Conservation (phyloP, 2,888 invertebrate species). For the Entomobrya multifasciata region DNA sequence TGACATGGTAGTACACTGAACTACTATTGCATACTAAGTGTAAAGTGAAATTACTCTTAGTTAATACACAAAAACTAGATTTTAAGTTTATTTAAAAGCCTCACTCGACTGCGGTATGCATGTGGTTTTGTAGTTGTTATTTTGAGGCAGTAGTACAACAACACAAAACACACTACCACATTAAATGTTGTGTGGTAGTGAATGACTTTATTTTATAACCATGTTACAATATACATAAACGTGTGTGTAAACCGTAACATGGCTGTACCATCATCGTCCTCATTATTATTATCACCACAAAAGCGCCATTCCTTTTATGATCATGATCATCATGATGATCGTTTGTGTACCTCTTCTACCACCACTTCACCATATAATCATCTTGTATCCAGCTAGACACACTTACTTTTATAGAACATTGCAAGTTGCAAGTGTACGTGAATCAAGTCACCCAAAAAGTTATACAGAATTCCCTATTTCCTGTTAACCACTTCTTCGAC, state of each 20-base stretch:
- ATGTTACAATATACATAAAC: neutral
- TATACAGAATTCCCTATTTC: slow-evolving; percentile 63
- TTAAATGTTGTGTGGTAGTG: neutral
- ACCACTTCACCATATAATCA: neutral
- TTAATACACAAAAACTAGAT: no score
- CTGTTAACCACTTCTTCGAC: slow-evolving; percentile 49
- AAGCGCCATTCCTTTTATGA: slow-evolving; percentile 26
- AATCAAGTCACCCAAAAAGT: slow-evolving; percentile 43
- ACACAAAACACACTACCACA: no score
- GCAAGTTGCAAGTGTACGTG: no score
- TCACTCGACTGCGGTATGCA: no score
- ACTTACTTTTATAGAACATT: neutral
- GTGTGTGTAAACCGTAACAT: no score
- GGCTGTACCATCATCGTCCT: neutral
- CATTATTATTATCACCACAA: slow-evolving; percentile 32
- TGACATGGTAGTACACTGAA: no score
- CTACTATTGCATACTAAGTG: no score
- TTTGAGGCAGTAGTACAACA: no score
- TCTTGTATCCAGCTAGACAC: neutral
- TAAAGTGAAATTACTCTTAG: no score
- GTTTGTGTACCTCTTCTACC: neutral
- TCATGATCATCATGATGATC: slow-evolving; percentile 18
- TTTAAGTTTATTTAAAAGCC: neutral
- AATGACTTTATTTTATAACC: slow-evolving; percentile 1
- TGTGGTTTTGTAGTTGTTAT: neutral